phyloP scores from a whole-genome alignment of 2,888 invertebrate genomes.

The Caenorhabditis japonica region DNA sequence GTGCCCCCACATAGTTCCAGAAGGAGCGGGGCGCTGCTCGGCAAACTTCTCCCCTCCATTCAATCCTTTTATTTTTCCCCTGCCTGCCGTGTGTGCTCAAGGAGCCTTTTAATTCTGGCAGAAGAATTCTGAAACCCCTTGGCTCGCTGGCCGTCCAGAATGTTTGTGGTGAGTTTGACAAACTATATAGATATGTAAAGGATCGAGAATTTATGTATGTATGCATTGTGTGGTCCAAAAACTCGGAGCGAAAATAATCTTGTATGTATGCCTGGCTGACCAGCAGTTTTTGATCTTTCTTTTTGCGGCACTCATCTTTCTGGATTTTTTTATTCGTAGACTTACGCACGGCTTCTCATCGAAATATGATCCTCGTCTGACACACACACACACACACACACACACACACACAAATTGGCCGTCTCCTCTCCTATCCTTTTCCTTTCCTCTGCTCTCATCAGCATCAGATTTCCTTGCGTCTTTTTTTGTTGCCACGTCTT shows the following conservation, averaged over 20 bases:
- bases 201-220: slow-evolving; percentile 12
- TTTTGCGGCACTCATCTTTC: no score
- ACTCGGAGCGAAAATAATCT: slow-evolving; percentile 36
- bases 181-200: neutral
- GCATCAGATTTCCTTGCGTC: no score
- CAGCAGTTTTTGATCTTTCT: no score
- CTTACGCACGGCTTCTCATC: slow-evolving; percentile 13
- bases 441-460: no score
- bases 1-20: no score
- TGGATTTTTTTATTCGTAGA: slow-evolving; percentile 10
- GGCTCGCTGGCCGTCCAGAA: slow-evolving; percentile 45
- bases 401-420: slow-evolving; percentile 37
- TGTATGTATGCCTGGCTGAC: slow-evolving; percentile 46
- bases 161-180: slow-evolving; percentile 44
- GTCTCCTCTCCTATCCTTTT: no score
- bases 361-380: slow-evolving; percentile 46
- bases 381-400: no score
- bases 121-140: slow-evolving; percentile 37
- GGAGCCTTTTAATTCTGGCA: slow-evolving; percentile 1
- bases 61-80: slow-evolving; percentile 15
- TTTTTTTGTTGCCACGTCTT: no score
- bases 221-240: neutral
- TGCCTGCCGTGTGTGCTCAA: slow-evolving; percentile 15
- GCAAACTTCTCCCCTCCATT: slow-evolving; percentile 3
- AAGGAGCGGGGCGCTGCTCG: no score